Evolutionary conservation across 2,888 invertebrate genomes (phyloP).

Genomic region (Drosophila sordidula): DNA sequence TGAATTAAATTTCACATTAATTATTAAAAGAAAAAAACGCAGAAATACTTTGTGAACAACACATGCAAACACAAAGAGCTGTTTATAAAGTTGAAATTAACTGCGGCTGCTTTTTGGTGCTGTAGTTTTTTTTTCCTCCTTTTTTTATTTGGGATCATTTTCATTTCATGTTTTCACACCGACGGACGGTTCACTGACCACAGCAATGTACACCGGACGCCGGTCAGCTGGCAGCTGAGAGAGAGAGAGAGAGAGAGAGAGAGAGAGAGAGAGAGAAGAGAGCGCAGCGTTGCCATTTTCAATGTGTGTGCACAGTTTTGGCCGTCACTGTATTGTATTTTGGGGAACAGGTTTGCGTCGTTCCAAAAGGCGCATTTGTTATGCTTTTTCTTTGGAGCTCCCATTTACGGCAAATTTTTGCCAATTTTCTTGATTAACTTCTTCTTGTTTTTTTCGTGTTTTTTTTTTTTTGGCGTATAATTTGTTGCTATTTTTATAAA

Average conservation of each 20-base stretch:
- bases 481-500: conserved; percentile 25
- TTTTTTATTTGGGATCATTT: conserved; percentile 52
- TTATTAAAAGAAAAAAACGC: conserved; percentile 41
- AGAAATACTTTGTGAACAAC: not conserved
- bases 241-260: conserved; percentile 16
- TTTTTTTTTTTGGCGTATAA: conserved; percentile 17
- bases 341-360: conserved; percentile 58
- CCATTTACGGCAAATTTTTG: conserved; percentile 40
- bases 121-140: conserved; percentile 17
- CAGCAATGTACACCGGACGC: conserved; percentile 38
- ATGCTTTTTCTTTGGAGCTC: conserved; percentile 60
- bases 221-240: conserved; percentile 49
- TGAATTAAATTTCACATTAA: conserved; percentile 74
- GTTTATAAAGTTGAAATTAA: conserved; percentile 49
- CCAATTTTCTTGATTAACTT: conserved; percentile 57
- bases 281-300: conserved; percentile 15
- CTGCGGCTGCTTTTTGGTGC: conserved; percentile 27
- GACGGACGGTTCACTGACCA: conserved; percentile 69
- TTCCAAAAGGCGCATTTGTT: conserved; percentile 64
- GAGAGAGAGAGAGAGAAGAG: conserved; percentile 8
- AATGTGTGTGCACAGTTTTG: conserved; percentile 11
- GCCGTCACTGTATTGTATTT: conserved; percentile 10
- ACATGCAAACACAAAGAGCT: conserved; percentile 24
- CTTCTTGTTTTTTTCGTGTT: conserved; percentile 7
- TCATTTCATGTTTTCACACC: conserved; percentile 50